phyloP scores from a whole-genome alignment of 2,113 vertebrate genomes.

The Leiothrix lutea region DNA sequence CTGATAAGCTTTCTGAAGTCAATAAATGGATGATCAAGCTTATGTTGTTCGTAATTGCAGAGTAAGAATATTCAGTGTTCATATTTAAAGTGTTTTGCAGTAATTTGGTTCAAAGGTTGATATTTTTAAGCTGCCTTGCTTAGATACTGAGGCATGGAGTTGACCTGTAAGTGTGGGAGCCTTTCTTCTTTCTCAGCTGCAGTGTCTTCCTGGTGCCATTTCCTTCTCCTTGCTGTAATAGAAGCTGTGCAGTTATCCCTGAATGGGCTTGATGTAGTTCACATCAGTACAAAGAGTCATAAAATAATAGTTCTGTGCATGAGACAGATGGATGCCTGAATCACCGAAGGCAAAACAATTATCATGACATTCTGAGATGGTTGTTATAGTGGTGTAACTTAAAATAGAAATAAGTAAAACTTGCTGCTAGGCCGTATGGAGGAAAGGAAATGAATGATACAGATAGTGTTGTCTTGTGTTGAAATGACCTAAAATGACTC shows the following conservation, averaged over 20 bases:
- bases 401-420: neutral
- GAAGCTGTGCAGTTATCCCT: neutral
- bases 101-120: neutral
- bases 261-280: neutral
- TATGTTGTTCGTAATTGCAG: neutral
- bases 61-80: neutral
- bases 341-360: conserved; percentile 1
- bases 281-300: neutral
- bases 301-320: neutral
- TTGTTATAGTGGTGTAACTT: neutral
- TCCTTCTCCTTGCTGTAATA: neutral
- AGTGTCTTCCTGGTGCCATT: neutral
- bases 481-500: neutral
- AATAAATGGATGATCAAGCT: neutral
- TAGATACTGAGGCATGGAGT: neutral
- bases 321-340: neutral
- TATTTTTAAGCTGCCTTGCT: neutral
- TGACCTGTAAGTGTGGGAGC: neutral
- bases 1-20: neutral
- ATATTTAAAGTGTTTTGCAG: neutral
- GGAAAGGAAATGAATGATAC: neutral
- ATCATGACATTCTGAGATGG: neutral
- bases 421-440: neutral
- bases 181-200: neutral
- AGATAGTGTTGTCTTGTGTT: neutral